phyloP scores from a whole-genome alignment of 2,888 invertebrate species.

The Harpalus rufipes region DNA sequence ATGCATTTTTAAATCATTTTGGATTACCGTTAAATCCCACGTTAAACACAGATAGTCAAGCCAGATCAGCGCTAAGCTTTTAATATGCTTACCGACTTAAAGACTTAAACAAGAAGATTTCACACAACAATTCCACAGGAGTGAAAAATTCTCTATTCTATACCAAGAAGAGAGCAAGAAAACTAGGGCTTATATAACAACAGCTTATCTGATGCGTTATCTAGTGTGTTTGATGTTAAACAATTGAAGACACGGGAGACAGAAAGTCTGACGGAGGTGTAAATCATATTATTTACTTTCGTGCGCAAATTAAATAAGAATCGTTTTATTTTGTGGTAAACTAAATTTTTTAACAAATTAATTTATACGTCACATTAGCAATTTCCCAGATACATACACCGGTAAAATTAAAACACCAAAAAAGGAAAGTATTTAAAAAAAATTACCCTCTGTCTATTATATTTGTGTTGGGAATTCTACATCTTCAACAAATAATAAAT shows the following conservation, averaged over 20 bases:
- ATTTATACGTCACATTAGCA: not conserved
- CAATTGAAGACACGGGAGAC: constrained; percentile 42
- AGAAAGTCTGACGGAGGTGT: constrained; percentile 14
- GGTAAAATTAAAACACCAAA: no score
- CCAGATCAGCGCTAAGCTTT: constrained; percentile 61
- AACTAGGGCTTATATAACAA: constrained; percentile 31
- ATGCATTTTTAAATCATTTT: constrained; percentile 61
- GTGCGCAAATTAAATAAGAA: constrained; percentile 7
- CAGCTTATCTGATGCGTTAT: constrained; percentile 38
- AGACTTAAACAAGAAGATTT: constrained; percentile 50
- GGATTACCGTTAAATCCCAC: constrained; percentile 40
- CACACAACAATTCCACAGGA: constrained; percentile 14
- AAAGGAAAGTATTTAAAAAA: no score
- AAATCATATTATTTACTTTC: constrained; percentile 34
- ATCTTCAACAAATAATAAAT: no score
- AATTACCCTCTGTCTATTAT: no score
- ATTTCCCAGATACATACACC: no score
- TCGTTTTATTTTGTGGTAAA: not conserved
- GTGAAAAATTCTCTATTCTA: not conserved
- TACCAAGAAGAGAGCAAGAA: not conserved
- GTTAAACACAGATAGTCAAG: constrained; percentile 62
- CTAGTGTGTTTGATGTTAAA: constrained; percentile 36
- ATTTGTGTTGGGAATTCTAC: no score
- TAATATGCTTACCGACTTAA: constrained; percentile 64
- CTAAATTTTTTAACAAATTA: not conserved